Conservation (phyloP, 2,888 invertebrate genomes). For the Eucriotettix oculatus region DNA sequence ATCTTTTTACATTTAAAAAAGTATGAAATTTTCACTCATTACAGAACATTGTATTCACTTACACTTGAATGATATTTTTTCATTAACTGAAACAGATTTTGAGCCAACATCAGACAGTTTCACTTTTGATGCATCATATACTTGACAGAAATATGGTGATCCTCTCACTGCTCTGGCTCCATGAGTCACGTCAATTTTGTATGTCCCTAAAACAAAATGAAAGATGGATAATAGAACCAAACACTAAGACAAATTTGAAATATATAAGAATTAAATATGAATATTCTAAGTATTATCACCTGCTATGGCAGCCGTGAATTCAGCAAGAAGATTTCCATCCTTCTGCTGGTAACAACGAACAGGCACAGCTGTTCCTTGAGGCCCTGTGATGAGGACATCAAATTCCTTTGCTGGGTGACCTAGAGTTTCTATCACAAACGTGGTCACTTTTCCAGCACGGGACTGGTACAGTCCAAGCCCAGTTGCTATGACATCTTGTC, state of each 20-base stretch:
- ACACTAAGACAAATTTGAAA: neutral
- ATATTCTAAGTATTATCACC: constrained; percentile 25
- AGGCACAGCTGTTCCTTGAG: constrained; percentile 62
- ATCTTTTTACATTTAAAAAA: neutral
- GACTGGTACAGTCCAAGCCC: constrained; percentile 76
- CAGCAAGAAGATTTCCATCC: constrained; percentile 86
- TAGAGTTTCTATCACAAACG: constrained; percentile 77
- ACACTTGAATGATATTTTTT: constrained; percentile 67
- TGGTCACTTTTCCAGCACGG: constrained; percentile 61
- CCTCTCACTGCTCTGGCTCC: constrained; percentile 79
- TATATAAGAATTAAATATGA: no score
- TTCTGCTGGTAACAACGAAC: constrained; percentile 92
- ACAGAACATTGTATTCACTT: constrained; percentile 19
- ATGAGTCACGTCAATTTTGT: constrained; percentile 68
- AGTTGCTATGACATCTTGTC: constrained; percentile 58
- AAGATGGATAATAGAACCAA: neutral
- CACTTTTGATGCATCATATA: constrained; percentile 75
- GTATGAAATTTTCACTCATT: neutral
- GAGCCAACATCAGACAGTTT: constrained; percentile 47
- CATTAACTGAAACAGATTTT: constrained; percentile 52
- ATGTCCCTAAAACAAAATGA: constrained; percentile 22
- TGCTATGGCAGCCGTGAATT: constrained; percentile 70
- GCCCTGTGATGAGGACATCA: constrained; percentile 77
- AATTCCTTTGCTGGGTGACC: constrained; percentile 75
- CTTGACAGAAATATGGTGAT: constrained; percentile 86